Evolutionary conservation across 2,797 vertebrate species (phyloP).

Genomic region (Melanotaenia boesemani): DNA sequence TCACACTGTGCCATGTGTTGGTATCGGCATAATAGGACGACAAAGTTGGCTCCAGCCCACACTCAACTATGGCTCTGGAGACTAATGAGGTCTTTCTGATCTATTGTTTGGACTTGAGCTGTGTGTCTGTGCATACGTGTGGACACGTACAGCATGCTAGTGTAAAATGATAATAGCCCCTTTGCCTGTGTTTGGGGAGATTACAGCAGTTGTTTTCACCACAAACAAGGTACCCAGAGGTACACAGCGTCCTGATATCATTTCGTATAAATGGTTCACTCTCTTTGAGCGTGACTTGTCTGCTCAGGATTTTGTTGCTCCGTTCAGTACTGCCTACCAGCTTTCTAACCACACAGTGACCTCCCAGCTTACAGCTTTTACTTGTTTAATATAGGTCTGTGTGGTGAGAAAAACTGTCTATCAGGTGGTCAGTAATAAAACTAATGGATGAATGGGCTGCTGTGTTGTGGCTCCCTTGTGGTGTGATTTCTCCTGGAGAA

Average conservation of each 20-base stretch:
- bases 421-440: slow-evolving; percentile 52
- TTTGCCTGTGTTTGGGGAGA: slow-evolving; percentile 71
- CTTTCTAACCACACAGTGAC: slow-evolving; percentile 26
- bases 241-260: slow-evolving; percentile 9
- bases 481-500: slow-evolving; percentile 26
- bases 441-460: slow-evolving; percentile 38
- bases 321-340: slow-evolving; percentile 1
- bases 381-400: slow-evolving; percentile 37
- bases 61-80: slow-evolving; percentile 63
- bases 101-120: slow-evolving; percentile 73
- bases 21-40: slow-evolving; percentile 61
- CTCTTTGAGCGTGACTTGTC: slow-evolving; percentile 18
- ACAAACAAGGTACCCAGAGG: slow-evolving; percentile 65
- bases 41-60: slow-evolving; percentile 56
- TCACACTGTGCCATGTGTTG: slow-evolving; percentile 65
- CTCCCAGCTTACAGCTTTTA: slow-evolving; percentile 21
- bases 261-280: slow-evolving; percentile 38
- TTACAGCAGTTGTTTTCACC: slow-evolving; percentile 71
- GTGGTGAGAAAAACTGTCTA: slow-evolving; percentile 34
- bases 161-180: slow-evolving; percentile 70
- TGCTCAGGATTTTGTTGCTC: slow-evolving; percentile 15
- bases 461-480: slow-evolving; percentile 23
- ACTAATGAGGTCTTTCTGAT: slow-evolving; percentile 78
- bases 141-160: slow-evolving; percentile 38
- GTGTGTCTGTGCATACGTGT: slow-evolving; percentile 39